A percentile compares a stretch with the other conserved stretches of the same genome.
Conservation (phyloP, 2,888 invertebrate genomes). For the Liposcelis brunnea region DNA sequence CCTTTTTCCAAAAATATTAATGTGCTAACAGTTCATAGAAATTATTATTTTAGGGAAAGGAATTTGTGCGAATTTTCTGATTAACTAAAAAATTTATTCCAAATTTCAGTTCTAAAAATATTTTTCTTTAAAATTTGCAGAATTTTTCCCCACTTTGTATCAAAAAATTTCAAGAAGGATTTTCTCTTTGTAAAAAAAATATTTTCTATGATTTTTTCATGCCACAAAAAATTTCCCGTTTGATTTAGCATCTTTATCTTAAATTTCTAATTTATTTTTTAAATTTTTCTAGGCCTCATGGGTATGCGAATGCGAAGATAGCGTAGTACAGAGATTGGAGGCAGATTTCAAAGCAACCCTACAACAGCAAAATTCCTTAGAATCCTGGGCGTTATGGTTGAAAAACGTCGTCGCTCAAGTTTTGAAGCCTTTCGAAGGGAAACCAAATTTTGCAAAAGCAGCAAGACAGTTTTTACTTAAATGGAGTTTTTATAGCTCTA, state of each 20-base stretch:
- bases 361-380: conserved; percentile 81
- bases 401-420: conserved; percentile 83
- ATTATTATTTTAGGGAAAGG: too few relatives aligned
- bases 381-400: conserved; percentile 97
- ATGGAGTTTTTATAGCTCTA: conserved; percentile 98
- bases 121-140: too few relatives aligned
- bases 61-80: too few relatives aligned
- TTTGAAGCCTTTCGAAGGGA: conserved; percentile 72
- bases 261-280: conserved; percentile 21
- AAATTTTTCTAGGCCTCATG: conserved; percentile 62
- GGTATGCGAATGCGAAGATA: conserved; percentile 91
- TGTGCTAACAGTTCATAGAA: too few relatives aligned
- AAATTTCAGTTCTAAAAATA: too few relatives aligned
- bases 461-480: conserved; percentile 88
- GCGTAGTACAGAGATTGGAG: conserved; percentile 68
- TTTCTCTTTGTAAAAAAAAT: too few relatives aligned
- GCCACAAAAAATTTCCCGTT: background rate
- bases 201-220: too few relatives aligned
- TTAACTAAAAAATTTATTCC: too few relatives aligned
- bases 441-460: conserved; percentile 64
- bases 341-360: conserved; percentile 79
- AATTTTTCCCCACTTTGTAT: too few relatives aligned
- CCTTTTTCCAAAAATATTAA: background rate
- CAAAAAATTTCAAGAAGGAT: too few relatives aligned
- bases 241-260: background rate